Percentiles rank a stretch among this genome's conserved stretches.
Conservation (phyloP, 2,113 vertebrate species). For the Erpornis zantholeuca region DNA sequence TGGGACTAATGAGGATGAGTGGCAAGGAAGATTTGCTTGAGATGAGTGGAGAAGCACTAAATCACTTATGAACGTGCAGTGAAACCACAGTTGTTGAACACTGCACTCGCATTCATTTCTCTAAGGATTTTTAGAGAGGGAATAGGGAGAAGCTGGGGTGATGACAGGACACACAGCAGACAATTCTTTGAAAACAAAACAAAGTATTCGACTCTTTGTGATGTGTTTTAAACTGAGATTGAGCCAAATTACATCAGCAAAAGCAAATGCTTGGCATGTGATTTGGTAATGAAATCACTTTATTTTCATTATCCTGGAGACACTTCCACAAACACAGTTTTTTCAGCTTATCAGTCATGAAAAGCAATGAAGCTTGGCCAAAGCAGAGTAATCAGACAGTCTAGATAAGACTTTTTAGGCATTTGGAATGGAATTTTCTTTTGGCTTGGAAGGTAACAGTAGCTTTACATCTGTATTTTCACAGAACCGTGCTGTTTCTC, state of each 20-base stretch:
- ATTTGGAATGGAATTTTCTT: background rate
- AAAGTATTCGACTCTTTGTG: background rate
- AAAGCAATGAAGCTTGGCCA: background rate
- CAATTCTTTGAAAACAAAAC: background rate
- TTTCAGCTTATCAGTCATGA: conserved; percentile 25
- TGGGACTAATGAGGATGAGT: background rate
- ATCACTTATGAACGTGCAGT: background rate
- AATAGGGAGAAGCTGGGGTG: background rate
- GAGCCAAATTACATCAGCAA: conserved; percentile 23
- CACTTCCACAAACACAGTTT: background rate
- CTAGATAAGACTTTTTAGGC: background rate
- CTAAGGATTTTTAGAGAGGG: background rate
- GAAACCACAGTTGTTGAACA: background rate
- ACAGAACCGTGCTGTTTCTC: background rate
- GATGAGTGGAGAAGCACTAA: background rate
- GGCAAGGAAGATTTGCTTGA: background rate
- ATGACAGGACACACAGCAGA: conserved; percentile 17
- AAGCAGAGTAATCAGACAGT: background rate
- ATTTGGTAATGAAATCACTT: conserved; percentile 55
- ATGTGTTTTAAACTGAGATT: conserved; percentile 1
- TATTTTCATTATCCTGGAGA: conserved; percentile 33
- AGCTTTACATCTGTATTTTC: background rate
- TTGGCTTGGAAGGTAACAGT: conserved; percentile 4
- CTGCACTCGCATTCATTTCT: background rate
- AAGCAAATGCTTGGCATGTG: conserved; percentile 39